Percentiles rank a stretch among this genome's conserved stretches.
These are phyloP conservation scores for Lepidonotus clava DNA, from an alignment of 2,888 invertebrate genomes.

Conservation along the genomic window DNA sequence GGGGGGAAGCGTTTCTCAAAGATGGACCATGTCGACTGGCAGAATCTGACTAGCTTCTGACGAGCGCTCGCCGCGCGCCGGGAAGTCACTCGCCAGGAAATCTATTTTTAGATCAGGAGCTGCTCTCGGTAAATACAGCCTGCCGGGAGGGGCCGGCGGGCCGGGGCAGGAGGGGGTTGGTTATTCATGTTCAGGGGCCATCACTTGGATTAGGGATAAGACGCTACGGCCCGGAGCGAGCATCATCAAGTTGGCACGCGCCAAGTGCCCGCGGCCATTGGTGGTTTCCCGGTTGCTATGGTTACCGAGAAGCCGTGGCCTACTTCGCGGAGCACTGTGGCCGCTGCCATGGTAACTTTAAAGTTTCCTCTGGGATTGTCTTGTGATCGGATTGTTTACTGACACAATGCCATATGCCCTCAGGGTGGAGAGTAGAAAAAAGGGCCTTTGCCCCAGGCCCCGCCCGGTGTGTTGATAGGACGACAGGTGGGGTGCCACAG, in stretches of 20 bases:
- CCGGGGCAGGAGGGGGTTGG: background rate
- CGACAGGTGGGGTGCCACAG: background rate
- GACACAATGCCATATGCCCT: background rate
- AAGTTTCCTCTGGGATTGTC: background rate
- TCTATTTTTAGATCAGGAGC: conserved; percentile 34
- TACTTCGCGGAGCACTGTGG: no score
- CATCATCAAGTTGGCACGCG: background rate
- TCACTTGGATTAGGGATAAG: background rate
- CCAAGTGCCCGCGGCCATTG: background rate
- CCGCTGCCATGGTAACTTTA: background rate
- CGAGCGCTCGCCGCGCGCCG: conserved; percentile 6
- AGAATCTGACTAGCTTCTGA: conserved; percentile 48
- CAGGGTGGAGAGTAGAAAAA: background rate
- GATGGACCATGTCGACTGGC: conserved; percentile 52
- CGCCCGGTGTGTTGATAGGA: background rate
- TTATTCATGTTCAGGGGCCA: conserved; percentile 7
- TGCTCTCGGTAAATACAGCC: background rate
- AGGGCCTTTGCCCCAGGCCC: background rate
- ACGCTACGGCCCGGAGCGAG: background rate
- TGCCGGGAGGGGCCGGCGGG: background rate
- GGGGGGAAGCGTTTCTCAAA: conserved; percentile 49
- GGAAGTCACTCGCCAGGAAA: conserved; percentile 19
- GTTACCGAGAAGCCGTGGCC: no score
- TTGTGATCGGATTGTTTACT: background rate
- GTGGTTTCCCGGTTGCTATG: no score